Percentiles rank a stretch among this genome's conserved stretches.
Evolutionary conservation across 2,113 vertebrate genomes (phyloP).

Genomic region (Ceuthmochares aereus): DNA sequence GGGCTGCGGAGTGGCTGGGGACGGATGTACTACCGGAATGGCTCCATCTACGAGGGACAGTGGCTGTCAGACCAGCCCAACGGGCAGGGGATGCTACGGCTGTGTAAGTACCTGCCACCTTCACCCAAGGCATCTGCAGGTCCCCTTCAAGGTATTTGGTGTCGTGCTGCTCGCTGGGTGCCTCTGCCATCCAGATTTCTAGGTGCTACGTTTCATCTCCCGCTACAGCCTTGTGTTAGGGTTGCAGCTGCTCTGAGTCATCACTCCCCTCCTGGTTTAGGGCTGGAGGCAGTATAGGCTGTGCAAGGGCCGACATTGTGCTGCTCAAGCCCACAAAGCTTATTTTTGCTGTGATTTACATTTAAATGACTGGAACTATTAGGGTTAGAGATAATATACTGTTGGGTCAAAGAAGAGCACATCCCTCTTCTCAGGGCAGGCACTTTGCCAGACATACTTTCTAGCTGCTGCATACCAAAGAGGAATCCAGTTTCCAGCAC

Average conservation of each 20-base stretch:
- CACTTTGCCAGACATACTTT: slow-evolving; percentile 29
- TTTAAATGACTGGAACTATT: slow-evolving; percentile 32
- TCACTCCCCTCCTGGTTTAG: neutral
- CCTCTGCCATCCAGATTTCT: neutral
- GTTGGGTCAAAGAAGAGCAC: slow-evolving; percentile 37
- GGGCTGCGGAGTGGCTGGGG: slow-evolving; percentile 86
- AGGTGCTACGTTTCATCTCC: neutral
- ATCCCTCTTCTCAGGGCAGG: slow-evolving; percentile 49
- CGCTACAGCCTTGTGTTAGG: neutral
- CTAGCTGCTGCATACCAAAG: slow-evolving; percentile 24
- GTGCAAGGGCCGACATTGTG: accelerated
- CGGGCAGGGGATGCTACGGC: slow-evolving; percentile 81
- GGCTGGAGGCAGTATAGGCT: neutral
- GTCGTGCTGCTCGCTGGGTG: neutral
- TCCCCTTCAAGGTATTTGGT: accelerated
- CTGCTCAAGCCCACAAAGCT: slow-evolving; percentile 5
- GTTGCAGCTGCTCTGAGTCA: accelerated
- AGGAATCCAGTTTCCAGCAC: slow-evolving; percentile 5
- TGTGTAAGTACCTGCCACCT: slow-evolving; percentile 70
- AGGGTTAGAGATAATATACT: slow-evolving; percentile 55
- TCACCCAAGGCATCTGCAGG: accelerated
- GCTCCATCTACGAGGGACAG: slow-evolving; percentile 88
- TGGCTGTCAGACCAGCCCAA: slow-evolving; percentile 81
- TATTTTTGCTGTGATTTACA: slow-evolving; percentile 39
- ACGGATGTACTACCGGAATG: slow-evolving; percentile 81